A percentile compares a stretch with the other conserved stretches of the same genome.
phyloP scores from a whole-genome alignment of 2,888 invertebrate species.

The Meganola albula region DNA sequence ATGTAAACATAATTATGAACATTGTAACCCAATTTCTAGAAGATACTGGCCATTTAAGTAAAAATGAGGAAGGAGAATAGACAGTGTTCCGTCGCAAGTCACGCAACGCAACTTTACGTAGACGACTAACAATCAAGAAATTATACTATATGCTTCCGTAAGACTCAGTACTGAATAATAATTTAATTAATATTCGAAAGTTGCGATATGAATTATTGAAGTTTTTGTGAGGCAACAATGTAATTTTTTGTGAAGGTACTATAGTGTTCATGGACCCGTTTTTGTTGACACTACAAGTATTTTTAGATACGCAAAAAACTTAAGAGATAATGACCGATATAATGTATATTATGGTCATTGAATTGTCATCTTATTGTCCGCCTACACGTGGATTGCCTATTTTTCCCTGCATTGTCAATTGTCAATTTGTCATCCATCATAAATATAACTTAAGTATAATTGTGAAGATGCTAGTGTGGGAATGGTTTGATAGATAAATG shows the following conservation, averaged over 20 bases:
- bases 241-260: slow-evolving; percentile 7
- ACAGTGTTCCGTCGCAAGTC: slow-evolving; percentile 29
- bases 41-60: slow-evolving; percentile 12
- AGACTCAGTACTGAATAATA: slow-evolving; percentile 30
- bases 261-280: slow-evolving; percentile 3
- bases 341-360: too few species aligned
- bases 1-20: too few species aligned
- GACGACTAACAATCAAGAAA: slow-evolving; percentile 11
- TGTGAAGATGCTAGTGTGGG: too few species aligned
- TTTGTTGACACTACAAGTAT: too few species aligned
- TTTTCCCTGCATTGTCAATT: too few species aligned
- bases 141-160: slow-evolving; percentile 38
- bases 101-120: slow-evolving; percentile 36
- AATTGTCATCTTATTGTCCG: too few species aligned
- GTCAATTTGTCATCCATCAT: too few species aligned
- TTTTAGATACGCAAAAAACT: too few species aligned
- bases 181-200: slow-evolving; percentile 41
- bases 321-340: too few species aligned
- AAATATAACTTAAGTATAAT: too few species aligned
- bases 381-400: too few species aligned
- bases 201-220: slow-evolving; percentile 26
- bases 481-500: too few species aligned
- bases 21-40: slow-evolving; percentile 20
- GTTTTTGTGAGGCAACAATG: slow-evolving; percentile 25
- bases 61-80: slow-evolving; percentile 26